phyloP scores from a whole-genome alignment of 1,140 invertebrate species.

The Neomicropteryx cornuta region DNA sequence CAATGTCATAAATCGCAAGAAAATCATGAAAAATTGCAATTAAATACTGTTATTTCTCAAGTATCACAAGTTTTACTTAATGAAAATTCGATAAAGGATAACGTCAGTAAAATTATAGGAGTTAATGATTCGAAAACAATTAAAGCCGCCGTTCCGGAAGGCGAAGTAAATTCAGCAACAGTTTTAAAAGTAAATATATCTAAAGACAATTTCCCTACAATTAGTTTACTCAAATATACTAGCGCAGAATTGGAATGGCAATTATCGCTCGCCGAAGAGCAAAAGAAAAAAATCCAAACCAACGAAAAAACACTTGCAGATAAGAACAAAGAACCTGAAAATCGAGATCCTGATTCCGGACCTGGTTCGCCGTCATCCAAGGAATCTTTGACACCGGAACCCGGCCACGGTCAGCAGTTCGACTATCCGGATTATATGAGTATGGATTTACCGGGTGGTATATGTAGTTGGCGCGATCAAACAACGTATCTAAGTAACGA shows the following conservation, averaged over 20 bases:
- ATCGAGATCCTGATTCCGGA: constrained; percentile 44
- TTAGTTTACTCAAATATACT: too few species aligned
- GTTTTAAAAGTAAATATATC: too few species aligned
- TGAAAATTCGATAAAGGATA: too few species aligned
- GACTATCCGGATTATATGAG: constrained; percentile 57
- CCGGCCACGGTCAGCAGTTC: constrained; percentile 26
- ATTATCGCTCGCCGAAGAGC: constrained; percentile 32
- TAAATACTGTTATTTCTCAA: too few species aligned
- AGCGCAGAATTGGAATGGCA: constrained; percentile 50
- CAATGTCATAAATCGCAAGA: too few species aligned
- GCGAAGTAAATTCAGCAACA: too few species aligned
- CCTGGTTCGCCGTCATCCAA: constrained; percentile 44
- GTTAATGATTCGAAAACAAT: too few species aligned
- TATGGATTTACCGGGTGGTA: constrained; percentile 62
- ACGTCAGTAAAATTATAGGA: too few species aligned
- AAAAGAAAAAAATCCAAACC: constrained; percentile 25
- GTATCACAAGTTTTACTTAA: too few species aligned
- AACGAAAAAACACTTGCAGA: constrained; percentile 26
- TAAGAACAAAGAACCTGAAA: constrained; percentile 44
- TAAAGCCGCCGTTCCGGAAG: too few species aligned
- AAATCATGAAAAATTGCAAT: too few species aligned
- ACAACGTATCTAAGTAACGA: constrained; percentile 63
- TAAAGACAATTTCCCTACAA: too few species aligned
- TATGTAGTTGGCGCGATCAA: constrained; percentile 72
- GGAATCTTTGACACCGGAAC: constrained; percentile 25